Evolutionary conservation across 2,113 vertebrate genomes (phyloP).

Genomic region (Triplophysa siluroides): DNA sequence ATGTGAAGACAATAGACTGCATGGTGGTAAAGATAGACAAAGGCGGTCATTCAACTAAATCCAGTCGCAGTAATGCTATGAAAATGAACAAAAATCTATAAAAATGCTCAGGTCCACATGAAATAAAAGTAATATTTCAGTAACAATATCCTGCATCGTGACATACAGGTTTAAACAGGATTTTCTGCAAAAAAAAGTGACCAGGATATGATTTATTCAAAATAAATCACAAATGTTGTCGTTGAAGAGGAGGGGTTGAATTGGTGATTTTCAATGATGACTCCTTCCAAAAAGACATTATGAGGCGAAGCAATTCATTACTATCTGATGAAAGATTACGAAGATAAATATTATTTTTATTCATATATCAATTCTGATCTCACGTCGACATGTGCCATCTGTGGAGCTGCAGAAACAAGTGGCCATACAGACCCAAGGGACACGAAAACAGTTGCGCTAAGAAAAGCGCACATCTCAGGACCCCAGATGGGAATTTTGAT

Average conservation of each 20-base stretch:
- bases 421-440: conserved; percentile 3
- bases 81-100: neutral
- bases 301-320: neutral
- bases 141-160: neutral
- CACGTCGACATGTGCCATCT: neutral
- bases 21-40: neutral
- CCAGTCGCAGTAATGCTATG: neutral
- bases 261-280: no score
- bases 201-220: no score
- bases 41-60: conserved; percentile 1
- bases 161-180: neutral
- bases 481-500: conserved; percentile 30
- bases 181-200: neutral
- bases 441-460: conserved; percentile 6
- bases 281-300: neutral
- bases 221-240: no score
- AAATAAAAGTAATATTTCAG: neutral
- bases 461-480: conserved; percentile 23
- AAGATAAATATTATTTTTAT: neutral
- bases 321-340: neutral
- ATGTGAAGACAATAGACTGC: conserved; percentile 23
- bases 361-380: neutral
- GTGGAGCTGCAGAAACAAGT: neutral
- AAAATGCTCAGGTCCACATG: neutral
- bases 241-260: no score